Conservation (phyloP, 2,113 vertebrate species). For the Engraulis encrasicolus region DNA sequence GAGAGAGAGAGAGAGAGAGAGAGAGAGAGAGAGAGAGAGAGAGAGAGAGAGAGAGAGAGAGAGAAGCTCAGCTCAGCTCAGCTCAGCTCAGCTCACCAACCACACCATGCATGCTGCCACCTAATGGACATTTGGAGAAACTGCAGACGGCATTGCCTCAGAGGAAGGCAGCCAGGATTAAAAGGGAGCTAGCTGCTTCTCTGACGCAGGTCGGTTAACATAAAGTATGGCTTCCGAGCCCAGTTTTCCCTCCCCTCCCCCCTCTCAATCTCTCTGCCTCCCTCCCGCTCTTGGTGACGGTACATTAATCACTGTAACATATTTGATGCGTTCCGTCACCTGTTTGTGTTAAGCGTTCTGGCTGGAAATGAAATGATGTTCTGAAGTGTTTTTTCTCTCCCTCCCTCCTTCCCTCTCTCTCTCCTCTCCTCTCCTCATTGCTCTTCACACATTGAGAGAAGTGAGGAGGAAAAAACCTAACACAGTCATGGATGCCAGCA, state of each 20-base stretch:
- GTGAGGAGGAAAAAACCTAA: not conserved
- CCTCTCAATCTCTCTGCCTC: no score
- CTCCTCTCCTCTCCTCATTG: not conserved
- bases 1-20: no score
- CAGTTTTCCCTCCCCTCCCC: no score
- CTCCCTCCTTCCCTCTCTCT: no score
- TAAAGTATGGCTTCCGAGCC: slow-evolving; percentile 29
- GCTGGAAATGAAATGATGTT: not conserved
- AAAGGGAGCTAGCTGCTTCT: not conserved
- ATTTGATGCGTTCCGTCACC: not conserved
- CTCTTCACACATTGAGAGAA: slow-evolving; percentile 6
- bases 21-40: no score
- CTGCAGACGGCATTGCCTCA: slow-evolving; percentile 27
- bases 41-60: no score
- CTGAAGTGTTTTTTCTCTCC: not conserved
- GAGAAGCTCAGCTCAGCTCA: slow-evolving; percentile 31
- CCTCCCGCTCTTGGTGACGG: no score
- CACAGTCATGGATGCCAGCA: not conserved
- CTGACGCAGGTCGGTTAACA: not conserved
- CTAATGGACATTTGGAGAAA: slow-evolving; percentile 64
- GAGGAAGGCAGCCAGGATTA: not conserved
- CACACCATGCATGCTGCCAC: slow-evolving; percentile 70
- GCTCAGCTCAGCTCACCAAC: no score
- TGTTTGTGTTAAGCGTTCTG: not conserved
- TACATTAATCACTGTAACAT: not conserved